phyloP scores from a whole-genome alignment of 2,113 vertebrate species.

The Carassius carassius region DNA sequence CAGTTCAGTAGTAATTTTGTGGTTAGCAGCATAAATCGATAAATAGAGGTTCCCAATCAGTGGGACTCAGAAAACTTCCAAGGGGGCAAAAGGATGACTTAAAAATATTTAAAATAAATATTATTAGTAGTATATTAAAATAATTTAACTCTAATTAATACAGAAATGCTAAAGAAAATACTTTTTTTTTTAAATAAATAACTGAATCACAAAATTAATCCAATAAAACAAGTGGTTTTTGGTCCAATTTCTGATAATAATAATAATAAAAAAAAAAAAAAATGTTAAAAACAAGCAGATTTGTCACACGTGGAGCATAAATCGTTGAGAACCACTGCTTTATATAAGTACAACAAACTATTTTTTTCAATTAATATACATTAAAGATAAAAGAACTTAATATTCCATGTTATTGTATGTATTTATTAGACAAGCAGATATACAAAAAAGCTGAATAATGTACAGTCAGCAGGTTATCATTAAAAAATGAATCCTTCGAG shows the following conservation, averaged over 20 bases:
- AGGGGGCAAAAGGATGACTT: not conserved
- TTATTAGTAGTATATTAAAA: not conserved
- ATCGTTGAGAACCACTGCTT: not conserved
- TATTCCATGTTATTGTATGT: not conserved
- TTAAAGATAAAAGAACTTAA: not conserved
- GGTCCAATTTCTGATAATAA: no score
- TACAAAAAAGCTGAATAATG: not conserved
- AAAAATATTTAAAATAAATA: not conserved
- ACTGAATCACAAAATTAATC: no score
- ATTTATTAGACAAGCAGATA: not conserved
- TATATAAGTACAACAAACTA: not conserved
- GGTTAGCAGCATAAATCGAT: not conserved
- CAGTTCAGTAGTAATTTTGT: not conserved
- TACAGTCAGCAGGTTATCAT: not conserved
- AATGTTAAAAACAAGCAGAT: not conserved
- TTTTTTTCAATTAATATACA: not conserved
- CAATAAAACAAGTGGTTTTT: not conserved
- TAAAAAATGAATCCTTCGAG: not conserved
- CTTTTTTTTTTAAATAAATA: no score
- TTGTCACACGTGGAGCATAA: not conserved
- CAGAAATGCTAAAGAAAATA: not conserved
- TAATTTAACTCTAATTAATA: not conserved
- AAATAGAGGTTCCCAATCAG: not conserved
- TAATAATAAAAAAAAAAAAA: not conserved
- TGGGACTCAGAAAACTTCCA: not conserved